phyloP scores from a whole-genome alignment of 1,140 invertebrate species.

The Drosophila setifemur region DNA sequence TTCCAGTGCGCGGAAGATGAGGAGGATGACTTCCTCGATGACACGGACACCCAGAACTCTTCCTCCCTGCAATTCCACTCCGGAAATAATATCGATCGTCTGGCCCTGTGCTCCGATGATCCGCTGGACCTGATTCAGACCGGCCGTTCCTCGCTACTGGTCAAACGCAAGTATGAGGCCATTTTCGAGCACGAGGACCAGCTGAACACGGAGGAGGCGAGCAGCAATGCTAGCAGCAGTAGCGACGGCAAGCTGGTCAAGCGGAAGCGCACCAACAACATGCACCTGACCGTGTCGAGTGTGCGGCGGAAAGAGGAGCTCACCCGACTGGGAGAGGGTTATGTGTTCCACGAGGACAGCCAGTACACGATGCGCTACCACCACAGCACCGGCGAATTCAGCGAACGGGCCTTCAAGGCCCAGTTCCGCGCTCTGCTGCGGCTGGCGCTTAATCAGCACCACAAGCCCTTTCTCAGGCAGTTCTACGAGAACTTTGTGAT shows the following conservation, averaged over 20 bases:
- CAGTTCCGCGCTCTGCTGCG: constrained; percentile 72
- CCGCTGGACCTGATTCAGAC: constrained; percentile 72
- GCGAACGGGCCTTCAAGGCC: constrained; percentile 70
- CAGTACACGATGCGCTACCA: constrained; percentile 74
- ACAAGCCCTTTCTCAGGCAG: constrained; percentile 75
- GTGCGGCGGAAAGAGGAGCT: constrained; percentile 35
- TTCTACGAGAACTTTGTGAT: constrained; percentile 76
- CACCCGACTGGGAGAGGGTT: constrained; percentile 62
- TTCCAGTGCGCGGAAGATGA: constrained; percentile 78
- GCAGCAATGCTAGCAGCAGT: constrained; percentile 42
- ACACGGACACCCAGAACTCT: constrained; percentile 68
- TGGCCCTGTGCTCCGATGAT: constrained; percentile 45
- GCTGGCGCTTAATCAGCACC: constrained; percentile 64
- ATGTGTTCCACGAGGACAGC: constrained; percentile 71
- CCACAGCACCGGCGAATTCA: constrained; percentile 78
- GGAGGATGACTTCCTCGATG: constrained; percentile 62
- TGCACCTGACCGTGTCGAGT: constrained; percentile 22
- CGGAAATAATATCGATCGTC: constrained; percentile 50
- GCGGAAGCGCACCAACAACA: constrained; percentile 59
- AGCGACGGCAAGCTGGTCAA: constrained; percentile 46
- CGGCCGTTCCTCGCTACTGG: constrained; percentile 35
- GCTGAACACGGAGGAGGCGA: constrained; percentile 25
- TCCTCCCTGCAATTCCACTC: constrained; percentile 62
- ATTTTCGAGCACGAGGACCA: constrained; percentile 47
- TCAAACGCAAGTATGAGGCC: constrained; percentile 62